A percentile compares a stretch with the other conserved stretches of the same genome.
phyloP scores from a whole-genome alignment of 1,140 invertebrate genomes.

The Trinorchestia longiramus region DNA sequence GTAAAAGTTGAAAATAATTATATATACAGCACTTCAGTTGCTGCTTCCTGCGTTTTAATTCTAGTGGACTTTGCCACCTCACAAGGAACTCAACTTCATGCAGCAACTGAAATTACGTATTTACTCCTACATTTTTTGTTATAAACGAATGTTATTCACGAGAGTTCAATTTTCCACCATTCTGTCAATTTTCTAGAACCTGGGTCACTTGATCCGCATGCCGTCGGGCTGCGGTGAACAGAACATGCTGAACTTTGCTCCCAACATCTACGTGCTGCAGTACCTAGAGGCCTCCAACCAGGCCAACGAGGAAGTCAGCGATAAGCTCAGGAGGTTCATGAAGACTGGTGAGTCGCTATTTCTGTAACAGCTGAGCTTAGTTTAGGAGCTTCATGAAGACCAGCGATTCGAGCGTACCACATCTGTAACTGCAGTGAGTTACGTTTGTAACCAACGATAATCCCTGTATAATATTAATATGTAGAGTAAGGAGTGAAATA shows the following conservation, averaged over 20 bases:
- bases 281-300: constrained; percentile 80
- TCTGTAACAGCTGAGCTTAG: too few relatives aligned
- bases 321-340: constrained; percentile 81
- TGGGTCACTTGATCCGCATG: constrained; percentile 82
- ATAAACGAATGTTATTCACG: neutral
- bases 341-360: constrained; percentile 88
- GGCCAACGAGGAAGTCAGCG: constrained; percentile 77
- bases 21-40: too few relatives aligned
- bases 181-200: constrained; percentile 78
- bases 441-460: neutral
- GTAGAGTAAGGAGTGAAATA: neutral
- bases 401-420: constrained; percentile 76
- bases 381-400: constrained; percentile 82
- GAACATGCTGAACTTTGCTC: constrained; percentile 93
- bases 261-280: constrained; percentile 87
- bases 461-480: neutral
- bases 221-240: constrained; percentile 95
- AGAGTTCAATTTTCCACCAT: neutral
- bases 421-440: neutral
- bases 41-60: too few relatives aligned
- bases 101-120: neutral
- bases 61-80: neutral
- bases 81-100: neutral
- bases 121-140: neutral
- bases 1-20: too few relatives aligned